Evolutionary conservation across 2,113 vertebrate genomes (phyloP), one percentile per base, ranked within the genome.

Genomic region (Mirounga angustirostris): DNA sequence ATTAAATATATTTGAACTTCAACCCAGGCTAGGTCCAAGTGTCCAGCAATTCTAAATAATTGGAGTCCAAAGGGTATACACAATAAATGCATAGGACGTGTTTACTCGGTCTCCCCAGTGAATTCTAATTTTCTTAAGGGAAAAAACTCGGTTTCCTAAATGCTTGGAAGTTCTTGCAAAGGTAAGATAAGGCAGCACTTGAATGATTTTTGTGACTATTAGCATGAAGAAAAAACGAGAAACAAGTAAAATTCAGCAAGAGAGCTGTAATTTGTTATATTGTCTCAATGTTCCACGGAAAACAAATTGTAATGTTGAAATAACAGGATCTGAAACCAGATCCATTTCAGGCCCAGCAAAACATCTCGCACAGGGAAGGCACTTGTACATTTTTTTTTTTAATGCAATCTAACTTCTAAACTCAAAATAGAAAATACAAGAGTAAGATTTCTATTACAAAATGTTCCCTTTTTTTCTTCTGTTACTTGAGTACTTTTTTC

Each of bases 1-100:
- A 69, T 65, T 78, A 96, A 96, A 65, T 73, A 63, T 28, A 94
- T 16, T 50, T 95, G 76, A 96, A 90, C 46, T 84, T 96, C 63
- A 85, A 12, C 30, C 30, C 54, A 84, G 40, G 7, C 33, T 94
- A 4, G 90, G 30, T 91, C n/a, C 59, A 94, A 78, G 95, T 30
- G 11, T 21, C 40, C 40, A 79, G 11, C 16, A 89, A 40, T 86
- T 84, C 67, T 95, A 82, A 67, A 40, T 50, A 63, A 92, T 22
- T 46, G 15, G n/a, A n/a, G 33, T 52, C 93, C 81, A 84, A 50
- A 22, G 63, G 52, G 1, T 19, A 54, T 28, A 71, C 0, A 22
- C 6, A 54, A 46, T 74, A 81, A 81, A 69, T 26, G 26, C 18
- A 16, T n/a, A 52, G 16, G 7, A 16, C 69, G 43, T 73, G 16